Evolutionary conservation across 2,888 invertebrate species (phyloP).

Genomic region (Eupithecia abbreviata): DNA sequence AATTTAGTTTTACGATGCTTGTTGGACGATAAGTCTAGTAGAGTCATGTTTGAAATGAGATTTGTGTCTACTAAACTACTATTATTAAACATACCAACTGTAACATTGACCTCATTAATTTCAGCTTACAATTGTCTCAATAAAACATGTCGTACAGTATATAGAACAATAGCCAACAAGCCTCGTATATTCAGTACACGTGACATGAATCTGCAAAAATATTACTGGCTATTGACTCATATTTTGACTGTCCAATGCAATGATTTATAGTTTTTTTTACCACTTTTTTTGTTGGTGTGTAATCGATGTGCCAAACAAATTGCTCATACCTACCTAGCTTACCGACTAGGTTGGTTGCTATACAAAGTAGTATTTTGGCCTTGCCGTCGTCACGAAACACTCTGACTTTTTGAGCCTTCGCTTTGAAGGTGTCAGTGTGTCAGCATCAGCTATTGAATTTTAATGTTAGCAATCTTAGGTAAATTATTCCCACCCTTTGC

Average conservation of each 20-base stretch:
- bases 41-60: constrained; percentile 16
- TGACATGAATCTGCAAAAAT: constrained; percentile 7
- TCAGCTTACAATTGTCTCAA: constrained; percentile 52
- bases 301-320: constrained; percentile 1
- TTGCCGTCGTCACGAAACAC: constrained; percentile 6
- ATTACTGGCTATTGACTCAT: constrained; percentile 3
- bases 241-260: constrained; percentile 3
- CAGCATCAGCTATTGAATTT: neutral
- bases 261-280: constrained; percentile 1
- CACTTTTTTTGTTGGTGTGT: neutral
- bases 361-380: neutral
- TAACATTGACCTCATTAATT: constrained; percentile 55
- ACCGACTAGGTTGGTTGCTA: constrained; percentile 1
- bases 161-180: constrained; percentile 69
- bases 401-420: constrained; percentile 7
- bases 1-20: constrained; percentile 35
- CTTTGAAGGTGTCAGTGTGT: constrained; percentile 17
- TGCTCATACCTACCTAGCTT: neutral
- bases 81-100: neutral
- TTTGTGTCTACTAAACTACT: neutral
- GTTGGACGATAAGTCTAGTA: constrained; percentile 24
- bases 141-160: constrained; percentile 51
- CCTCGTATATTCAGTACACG: constrained; percentile 57
- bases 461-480: neutral
- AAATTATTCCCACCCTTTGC: neutral